A percentile compares a stretch with the other conserved stretches of the same genome.
Conservation (phyloP, 2,797 vertebrate species). For the Rhincodon typus region DNA sequence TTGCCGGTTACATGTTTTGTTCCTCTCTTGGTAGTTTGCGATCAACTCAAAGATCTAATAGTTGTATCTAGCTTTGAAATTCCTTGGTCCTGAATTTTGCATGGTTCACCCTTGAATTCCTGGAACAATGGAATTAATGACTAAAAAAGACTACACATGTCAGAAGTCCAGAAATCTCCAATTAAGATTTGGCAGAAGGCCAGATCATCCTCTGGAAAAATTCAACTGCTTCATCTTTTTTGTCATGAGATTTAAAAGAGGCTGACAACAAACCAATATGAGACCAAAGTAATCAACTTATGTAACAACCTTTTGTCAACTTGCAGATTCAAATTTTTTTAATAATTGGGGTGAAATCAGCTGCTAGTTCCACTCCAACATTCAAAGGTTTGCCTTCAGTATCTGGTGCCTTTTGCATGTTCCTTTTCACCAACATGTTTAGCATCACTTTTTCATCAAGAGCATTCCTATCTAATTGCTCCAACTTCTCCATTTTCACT, state of each 20-base stretch:
- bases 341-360: not conserved
- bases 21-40: not conserved
- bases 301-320: not conserved
- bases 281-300: not conserved
- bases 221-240: too few relatives aligned
- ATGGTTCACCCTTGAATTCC: not conserved
- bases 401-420: not conserved
- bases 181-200: too few relatives aligned
- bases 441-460: not conserved
- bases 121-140: not conserved
- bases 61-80: not conserved
- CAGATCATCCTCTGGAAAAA: too few relatives aligned
- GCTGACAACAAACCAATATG: not conserved
- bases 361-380: not conserved
- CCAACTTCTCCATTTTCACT: not conserved
- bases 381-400: not conserved
- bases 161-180: too few relatives aligned
- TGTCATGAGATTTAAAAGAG: not conserved
- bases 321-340: not conserved
- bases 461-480: not conserved
- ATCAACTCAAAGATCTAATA: not conserved
- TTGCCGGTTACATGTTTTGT: not conserved
- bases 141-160: not conserved
- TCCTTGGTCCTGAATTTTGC: not conserved
- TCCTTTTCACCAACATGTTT: not conserved